Base-by-base conservation (phyloP, 2,113 vertebrate genomes). In the Urocynchramus pylzowi region DNA sequence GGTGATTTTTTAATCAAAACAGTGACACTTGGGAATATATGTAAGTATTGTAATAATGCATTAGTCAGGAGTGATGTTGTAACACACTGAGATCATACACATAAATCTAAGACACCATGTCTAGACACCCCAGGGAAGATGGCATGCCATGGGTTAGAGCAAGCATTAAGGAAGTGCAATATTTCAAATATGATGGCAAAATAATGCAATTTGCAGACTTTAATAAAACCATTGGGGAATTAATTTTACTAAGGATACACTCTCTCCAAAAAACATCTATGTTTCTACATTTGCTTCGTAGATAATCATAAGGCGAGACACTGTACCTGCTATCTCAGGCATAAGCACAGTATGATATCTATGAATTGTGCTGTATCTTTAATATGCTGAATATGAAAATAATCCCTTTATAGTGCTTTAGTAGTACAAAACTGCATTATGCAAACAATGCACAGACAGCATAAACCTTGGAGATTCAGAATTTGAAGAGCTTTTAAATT, bases 1-100 rank as follows among this genome's bases (percentile, higher is more conserved):
- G 98, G 98, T 98, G 97, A 98, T 98, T 98, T 98, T 98, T 98
- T 98, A 98, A 98, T 99, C 98, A 98, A 98, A 98, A 98, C 97
- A 59, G 95, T 97, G 98, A 96, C 98, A 98, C 98, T 98, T 98
- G 98, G 98, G 98, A 98, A 98, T 98, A 97, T 98, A 98, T 98
- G 98, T 98, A 98, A 98, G 98, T 98, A 98, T 98, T 98, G 98
- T 98, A 98, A 98, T 98, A 98, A 98, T 97, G 97, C 97, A 98
- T 98, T 98, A 98, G 97, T 98, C 98, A 97, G 97, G 97, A 98
- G 97, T 95, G 97, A 98, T 98, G 98, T 97, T 98, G 97, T 98
- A 98, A 98, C 98, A 98, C 97, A 98, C 98, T 98, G 98, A 98
- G 98, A 98, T 98, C 98, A 98, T 96, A 97, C 98, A 98, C 98